These are phyloP conservation scores for Psophia crepitans DNA, from an alignment of 2,113 vertebrate species.

Conservation along the genomic window DNA sequence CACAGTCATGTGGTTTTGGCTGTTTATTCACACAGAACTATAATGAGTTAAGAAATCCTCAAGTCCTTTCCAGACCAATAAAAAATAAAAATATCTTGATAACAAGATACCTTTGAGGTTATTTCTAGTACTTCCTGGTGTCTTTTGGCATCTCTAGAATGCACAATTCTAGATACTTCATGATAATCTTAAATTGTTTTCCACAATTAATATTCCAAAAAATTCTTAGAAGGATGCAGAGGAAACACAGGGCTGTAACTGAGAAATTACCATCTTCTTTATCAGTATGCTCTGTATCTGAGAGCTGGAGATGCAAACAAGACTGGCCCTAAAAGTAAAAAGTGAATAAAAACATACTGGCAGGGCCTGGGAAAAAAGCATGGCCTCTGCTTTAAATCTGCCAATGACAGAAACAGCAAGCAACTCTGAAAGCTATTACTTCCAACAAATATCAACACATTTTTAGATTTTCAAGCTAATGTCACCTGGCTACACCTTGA, in stretches of 20 bases:
- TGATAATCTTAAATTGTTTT: not conserved
- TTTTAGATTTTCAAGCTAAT: not conserved
- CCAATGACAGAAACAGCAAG: not conserved
- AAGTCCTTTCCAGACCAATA: not conserved
- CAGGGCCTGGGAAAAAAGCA: not conserved
- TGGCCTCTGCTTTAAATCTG: not conserved
- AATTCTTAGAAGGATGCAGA: not conserved
- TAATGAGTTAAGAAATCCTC: not conserved
- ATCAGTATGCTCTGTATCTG: not conserved
- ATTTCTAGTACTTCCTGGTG: not conserved
- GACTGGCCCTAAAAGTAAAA: too few relatives aligned
- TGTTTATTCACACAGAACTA: not conserved
- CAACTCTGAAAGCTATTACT: not conserved
- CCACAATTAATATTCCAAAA: not conserved
- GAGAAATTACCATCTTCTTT: not conserved
- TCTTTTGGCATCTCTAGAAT: not conserved
- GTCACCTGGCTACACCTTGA: not conserved
- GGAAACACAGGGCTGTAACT: not conserved
- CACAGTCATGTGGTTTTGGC: not conserved
- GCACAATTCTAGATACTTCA: not conserved
- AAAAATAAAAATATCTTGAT: too few relatives aligned
- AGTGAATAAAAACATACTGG: not conserved
- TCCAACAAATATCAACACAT: not conserved
- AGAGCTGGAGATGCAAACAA: not conserved
- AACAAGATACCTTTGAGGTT: not conserved